Evolutionary conservation across 1,140 invertebrate genomes (phyloP).

Genomic region (Acromyrmex charruanus): DNA sequence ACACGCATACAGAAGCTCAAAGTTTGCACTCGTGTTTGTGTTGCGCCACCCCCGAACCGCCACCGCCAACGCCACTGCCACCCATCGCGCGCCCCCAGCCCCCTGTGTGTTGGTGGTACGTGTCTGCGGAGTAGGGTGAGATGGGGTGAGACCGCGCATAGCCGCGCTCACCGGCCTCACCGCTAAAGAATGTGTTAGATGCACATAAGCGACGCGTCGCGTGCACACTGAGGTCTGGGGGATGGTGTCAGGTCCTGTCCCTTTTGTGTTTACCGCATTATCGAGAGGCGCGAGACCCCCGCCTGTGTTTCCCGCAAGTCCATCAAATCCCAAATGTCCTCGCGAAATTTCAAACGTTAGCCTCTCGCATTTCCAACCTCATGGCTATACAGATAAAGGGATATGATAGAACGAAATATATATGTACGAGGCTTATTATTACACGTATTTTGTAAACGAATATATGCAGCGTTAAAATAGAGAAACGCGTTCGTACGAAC

Average conservation of each 20-base stretch:
- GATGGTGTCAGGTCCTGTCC: conserved; percentile 23
- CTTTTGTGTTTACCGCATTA: conserved; percentile 76
- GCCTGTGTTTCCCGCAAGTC: conserved; percentile 13
- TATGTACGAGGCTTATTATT: background rate
- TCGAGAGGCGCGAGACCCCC: conserved; percentile 62
- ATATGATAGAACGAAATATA: background rate
- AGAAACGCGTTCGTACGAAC: background rate
- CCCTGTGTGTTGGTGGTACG: conserved; percentile 44
- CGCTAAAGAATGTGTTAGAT: conserved; percentile 70
- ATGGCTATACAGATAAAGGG: background rate
- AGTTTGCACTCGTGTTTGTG: conserved; percentile 52
- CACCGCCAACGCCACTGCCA: conserved; percentile 26
- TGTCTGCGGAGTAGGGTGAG: conserved; percentile 16
- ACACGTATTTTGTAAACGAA: background rate
- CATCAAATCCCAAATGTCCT: conserved; percentile 48
- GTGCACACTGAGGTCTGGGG: conserved; percentile 32
- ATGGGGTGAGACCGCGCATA: conserved; percentile 47
- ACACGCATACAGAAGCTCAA: conserved; percentile 54
- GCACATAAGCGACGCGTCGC: conserved; percentile 61
- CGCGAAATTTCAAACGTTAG: conserved; percentile 17
- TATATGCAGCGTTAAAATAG: background rate
- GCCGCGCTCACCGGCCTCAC: conserved; percentile 44
- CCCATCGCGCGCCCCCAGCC: conserved; percentile 38
- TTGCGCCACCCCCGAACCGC: conserved; percentile 36
- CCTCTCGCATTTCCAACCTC: background rate